Evolutionary conservation across 2,888 invertebrate genomes (phyloP), one percentile per base, ranked within the genome.

Genomic region (Eretmocerus hayati): DNA sequence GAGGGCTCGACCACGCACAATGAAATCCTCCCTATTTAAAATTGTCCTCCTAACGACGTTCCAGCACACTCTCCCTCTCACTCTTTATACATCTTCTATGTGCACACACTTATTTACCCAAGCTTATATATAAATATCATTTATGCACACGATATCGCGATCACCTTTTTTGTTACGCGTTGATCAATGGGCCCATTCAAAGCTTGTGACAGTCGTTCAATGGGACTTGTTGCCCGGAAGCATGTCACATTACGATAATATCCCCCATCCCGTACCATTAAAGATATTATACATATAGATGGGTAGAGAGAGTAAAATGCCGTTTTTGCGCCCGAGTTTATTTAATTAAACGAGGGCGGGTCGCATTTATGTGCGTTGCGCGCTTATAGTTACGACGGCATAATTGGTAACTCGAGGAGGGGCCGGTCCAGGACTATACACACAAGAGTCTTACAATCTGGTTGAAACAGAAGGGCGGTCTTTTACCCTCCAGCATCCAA

Each of bases 131-230:
- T 33, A 18, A 26, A 26, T 48, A 48, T 39, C 45, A 49, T 49
- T 45, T 42, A 37, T 26, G 22, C n/a, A 13, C n/a, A 30, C 23
- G 43, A 31, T n/a, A 22, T 35, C 11, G 31, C 37, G 22, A n/a
- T n/a, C 16, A n/a, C 23, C 31, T 46, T 50, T 42, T 50, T 46
- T 50, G 15, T 26, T 21, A 15, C 43, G 33, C 43, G 46, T 11
- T 11, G 8, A 26, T 26, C 11, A 11, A 50, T 46, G 46, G 31
- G 46, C 31, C 50, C 36, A 50, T 46, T 50, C 50, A 46, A 5
- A 8, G 26, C 6, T 20, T 4, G 37, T 51, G 43, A 44, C 51
- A 50, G 42, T 43, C 35, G 42, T 39, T 48, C 47, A 48, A 48
- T 48, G 38, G 44, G 21, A 48, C 26, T 44, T 50, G n/a, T n/a